Evolutionary conservation across 2,888 invertebrate species (phyloP).

Genomic region (Myathropa florea): DNA sequence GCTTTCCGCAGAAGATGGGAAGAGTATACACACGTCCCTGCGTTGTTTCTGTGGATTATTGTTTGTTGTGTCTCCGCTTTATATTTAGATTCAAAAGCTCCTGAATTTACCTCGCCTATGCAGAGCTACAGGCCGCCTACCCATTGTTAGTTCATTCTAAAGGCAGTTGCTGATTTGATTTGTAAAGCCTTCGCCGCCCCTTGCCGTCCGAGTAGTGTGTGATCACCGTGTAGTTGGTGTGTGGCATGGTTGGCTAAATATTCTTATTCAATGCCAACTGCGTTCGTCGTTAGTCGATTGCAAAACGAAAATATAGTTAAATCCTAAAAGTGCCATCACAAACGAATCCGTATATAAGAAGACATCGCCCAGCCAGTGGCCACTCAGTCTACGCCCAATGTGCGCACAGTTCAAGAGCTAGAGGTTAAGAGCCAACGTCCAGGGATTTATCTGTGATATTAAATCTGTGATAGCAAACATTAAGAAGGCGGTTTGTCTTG

Average conservation of each 20-base stretch:
- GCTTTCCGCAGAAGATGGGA: not conserved
- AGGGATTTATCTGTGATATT: constrained; percentile 54
- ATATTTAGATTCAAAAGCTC: constrained; percentile 3
- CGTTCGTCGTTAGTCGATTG: constrained; percentile 52
- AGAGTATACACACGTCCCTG: not conserved
- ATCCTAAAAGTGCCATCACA: constrained; percentile 3
- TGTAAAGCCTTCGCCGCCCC: not conserved
- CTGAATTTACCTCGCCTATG: not conserved
- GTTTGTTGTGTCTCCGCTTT: constrained; percentile 20
- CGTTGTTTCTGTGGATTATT: constrained; percentile 16
- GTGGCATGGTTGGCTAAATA: constrained; percentile 32
- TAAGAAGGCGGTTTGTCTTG: not conserved
- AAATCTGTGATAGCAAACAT: constrained; percentile 27
- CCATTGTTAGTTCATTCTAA: not conserved
- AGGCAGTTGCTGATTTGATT: not conserved
- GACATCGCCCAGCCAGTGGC: not conserved
- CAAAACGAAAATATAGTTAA: constrained; percentile 32
- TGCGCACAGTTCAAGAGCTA: constrained; percentile 48
- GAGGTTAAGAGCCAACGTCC: constrained; percentile 19
- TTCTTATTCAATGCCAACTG: constrained; percentile 63
- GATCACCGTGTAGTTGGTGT: not conserved
- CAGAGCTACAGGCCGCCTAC: not conserved
- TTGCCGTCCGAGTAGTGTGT: not conserved
- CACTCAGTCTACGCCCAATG: constrained; percentile 51
- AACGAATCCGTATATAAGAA: constrained; percentile 31